Conservation (phyloP, 2,113 vertebrate species). For the Clarias batrachus region DNA sequence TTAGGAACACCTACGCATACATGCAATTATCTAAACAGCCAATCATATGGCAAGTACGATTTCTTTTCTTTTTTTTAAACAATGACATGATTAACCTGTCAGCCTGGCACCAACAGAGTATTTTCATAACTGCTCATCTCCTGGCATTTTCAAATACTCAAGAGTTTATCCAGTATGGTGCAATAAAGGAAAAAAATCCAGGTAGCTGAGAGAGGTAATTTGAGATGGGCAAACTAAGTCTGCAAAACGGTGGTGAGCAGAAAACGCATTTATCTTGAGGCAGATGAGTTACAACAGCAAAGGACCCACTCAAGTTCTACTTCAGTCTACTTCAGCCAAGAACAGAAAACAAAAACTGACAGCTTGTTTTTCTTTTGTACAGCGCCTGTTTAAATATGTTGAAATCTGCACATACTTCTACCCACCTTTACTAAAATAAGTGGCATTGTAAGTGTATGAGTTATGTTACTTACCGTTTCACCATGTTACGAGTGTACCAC, state of each 20-base stretch:
- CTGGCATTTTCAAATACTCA: neutral
- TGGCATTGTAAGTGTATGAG: neutral
- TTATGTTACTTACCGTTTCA: conserved; percentile 78
- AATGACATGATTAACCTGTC: neutral
- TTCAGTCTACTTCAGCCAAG: neutral
- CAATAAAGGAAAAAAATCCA: neutral
- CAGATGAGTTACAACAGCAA: neutral
- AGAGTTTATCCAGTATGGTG: neutral
- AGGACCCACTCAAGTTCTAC: neutral
- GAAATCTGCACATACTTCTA: neutral
- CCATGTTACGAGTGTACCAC: conserved; percentile 85
- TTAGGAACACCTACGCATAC: neutral
- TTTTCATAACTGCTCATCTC: neutral
- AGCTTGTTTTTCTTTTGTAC: neutral
- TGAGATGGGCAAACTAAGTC: neutral
- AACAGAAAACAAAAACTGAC: neutral
- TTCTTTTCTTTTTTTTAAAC: no score
- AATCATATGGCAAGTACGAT: neutral
- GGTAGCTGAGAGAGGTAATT: neutral
- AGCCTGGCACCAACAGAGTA: neutral
- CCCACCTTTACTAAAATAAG: neutral
- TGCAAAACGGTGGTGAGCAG: neutral
- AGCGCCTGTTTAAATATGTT: no score
- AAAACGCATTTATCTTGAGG: neutral
- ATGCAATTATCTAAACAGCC: neutral